These are phyloP conservation scores for Himalopsyche anomala DNA, from an alignment of 2,888 invertebrate species.

Conservation along the genomic window DNA sequence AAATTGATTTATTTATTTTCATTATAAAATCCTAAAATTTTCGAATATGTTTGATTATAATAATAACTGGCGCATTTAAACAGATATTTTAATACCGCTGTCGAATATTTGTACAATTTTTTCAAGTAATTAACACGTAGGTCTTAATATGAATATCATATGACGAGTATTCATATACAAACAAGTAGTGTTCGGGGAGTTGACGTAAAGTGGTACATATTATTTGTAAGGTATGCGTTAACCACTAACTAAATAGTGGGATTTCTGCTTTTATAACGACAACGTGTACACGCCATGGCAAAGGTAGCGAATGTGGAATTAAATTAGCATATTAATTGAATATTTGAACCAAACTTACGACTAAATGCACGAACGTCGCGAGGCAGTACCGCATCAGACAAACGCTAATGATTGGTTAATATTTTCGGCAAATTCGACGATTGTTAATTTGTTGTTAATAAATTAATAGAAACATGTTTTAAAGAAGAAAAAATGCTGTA, in stretches of 20 bases:
- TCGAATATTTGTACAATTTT: conserved; percentile 47
- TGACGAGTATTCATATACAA: conserved; percentile 54
- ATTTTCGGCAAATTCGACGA: too few species aligned
- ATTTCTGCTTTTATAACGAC: conserved; percentile 64
- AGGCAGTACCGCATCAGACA: conserved; percentile 28
- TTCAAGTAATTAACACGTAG: conserved; percentile 53
- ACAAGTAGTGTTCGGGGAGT: conserved; percentile 48
- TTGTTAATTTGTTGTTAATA: too few species aligned
- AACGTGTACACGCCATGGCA: conserved; percentile 57
- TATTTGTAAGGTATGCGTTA: conserved; percentile 64
- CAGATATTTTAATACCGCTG: neutral
- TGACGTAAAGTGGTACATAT: conserved; percentile 51
- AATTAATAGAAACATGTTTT: too few species aligned
- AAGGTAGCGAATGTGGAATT: conserved; percentile 64
- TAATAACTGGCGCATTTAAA: too few species aligned
- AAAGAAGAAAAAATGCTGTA: too few species aligned
- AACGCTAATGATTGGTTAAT: too few species aligned
- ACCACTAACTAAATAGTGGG: conserved; percentile 66
- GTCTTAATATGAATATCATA: conserved; percentile 57
- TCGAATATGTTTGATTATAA: too few species aligned
- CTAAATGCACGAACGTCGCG: conserved; percentile 59
- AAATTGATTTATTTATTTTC: too few species aligned
- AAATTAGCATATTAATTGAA: conserved; percentile 78
- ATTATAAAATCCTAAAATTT: too few species aligned
- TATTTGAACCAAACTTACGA: conserved; percentile 68